Evolutionary conservation across 2,888 invertebrate genomes (phyloP).

Genomic region (Tenodera sinensis): DNA sequence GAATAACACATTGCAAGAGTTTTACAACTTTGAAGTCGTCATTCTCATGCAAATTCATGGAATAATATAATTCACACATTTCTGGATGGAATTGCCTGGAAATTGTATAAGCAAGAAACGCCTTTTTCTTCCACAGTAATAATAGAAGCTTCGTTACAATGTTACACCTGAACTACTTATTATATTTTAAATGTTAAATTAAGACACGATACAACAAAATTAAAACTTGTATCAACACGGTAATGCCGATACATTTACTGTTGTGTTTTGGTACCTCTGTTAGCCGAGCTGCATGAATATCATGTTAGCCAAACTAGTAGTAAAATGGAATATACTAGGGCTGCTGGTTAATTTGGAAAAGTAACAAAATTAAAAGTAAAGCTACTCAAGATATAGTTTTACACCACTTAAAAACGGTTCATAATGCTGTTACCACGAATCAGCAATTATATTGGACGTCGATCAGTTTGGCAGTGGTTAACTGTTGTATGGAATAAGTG

Average conservation of each 20-base stretch:
- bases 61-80: neutral
- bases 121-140: too few species aligned
- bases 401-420: neutral
- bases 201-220: too few species aligned
- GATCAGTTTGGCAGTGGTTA: constrained; percentile 29
- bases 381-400: neutral
- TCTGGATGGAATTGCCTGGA: neutral
- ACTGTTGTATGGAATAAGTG: constrained; percentile 31
- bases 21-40: neutral
- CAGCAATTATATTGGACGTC: neutral
- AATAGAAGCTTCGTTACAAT: too few species aligned
- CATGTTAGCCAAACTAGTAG: too few species aligned
- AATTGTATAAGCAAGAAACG: too few species aligned
- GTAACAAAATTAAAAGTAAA: neutral
- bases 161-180: too few species aligned
- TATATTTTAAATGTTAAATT: too few species aligned
- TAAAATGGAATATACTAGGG: too few species aligned
- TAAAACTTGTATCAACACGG: too few species aligned
- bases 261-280: too few species aligned
- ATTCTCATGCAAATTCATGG: neutral
- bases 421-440: neutral
- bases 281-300: too few species aligned
- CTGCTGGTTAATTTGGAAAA: neutral
- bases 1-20: neutral
- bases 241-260: too few species aligned